phyloP scores from a whole-genome alignment of 2,113 vertebrate genomes.

The Mionectes macconnelli region DNA sequence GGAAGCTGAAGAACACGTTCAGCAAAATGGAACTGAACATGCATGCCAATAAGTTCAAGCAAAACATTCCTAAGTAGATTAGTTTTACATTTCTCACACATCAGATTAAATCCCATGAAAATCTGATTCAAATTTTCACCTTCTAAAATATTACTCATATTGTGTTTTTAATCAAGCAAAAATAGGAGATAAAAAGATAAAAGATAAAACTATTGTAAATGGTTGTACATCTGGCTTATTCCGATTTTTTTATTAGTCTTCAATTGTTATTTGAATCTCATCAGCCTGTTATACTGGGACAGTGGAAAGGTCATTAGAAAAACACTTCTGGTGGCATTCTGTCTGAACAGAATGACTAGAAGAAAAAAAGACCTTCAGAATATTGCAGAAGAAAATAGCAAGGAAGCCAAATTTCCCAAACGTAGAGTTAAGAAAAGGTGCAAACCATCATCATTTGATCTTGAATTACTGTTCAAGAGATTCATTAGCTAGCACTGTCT shows the following conservation, averaged over 20 bases:
- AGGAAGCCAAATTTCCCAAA: neutral
- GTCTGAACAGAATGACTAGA: neutral
- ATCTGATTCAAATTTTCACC: neutral
- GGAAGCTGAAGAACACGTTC: neutral
- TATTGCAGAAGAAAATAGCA: neutral
- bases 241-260: neutral
- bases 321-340: neutral
- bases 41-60: neutral
- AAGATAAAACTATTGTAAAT: neutral
- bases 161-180: neutral
- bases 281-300: neutral
- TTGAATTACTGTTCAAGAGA: neutral
- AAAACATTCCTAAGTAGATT: neutral
- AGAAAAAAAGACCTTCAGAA: neutral
- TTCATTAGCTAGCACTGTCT: neutral
- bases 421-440: neutral
- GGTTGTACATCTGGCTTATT: neutral
- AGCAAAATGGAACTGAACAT: neutral
- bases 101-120: neutral
- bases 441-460: neutral
- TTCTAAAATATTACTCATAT: neutral
- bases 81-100: neutral
- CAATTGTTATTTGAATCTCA: neutral
- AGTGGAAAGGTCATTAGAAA: neutral
- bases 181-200: neutral